Evolutionary conservation across 2,797 vertebrate genomes (phyloP).

Genomic region (Propithecus perrieri): DNA sequence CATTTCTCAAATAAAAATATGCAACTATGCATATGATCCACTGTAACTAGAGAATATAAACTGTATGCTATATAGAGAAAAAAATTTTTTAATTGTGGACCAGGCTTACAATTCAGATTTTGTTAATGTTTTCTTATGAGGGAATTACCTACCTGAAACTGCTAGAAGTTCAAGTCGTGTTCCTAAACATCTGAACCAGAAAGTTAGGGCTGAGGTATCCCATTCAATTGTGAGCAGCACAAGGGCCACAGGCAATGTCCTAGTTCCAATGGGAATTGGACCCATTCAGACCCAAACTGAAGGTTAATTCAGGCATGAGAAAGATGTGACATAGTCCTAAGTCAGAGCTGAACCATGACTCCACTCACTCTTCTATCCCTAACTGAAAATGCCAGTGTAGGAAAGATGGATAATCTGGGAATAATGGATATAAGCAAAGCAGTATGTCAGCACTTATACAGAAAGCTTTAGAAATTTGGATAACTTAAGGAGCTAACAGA

Average conservation of each 20-base stretch:
- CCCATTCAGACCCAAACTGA: background rate
- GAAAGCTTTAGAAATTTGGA: background rate
- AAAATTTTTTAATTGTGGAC: background rate
- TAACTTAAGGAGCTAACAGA: background rate
- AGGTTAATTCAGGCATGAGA: slow-evolving; percentile 13
- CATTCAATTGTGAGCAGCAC: background rate
- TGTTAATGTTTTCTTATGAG: background rate
- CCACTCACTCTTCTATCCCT: background rate
- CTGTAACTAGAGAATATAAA: slow-evolving; percentile 25
- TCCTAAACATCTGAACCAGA: slow-evolving; percentile 43
- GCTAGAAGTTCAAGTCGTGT: slow-evolving; percentile 29
- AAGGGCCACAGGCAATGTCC: background rate
- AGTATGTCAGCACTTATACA: background rate
- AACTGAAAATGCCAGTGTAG: slow-evolving; percentile 23
- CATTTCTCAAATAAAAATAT: slow-evolving; percentile 50
- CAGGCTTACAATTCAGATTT: slow-evolving; percentile 41
- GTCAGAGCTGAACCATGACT: background rate
- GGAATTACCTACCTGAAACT: slow-evolving; percentile 66
- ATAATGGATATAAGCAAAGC: background rate
- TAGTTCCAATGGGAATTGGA: background rate
- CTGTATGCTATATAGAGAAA: background rate
- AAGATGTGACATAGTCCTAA: background rate
- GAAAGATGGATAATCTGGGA: slow-evolving; percentile 6
- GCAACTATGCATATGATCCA: slow-evolving; percentile 21
- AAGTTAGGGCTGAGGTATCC: slow-evolving; percentile 14